Percentiles rank a stretch among this genome's conserved stretches.
These are phyloP conservation scores for Artibeus lituratus DNA, from an alignment of 2,797 vertebrate genomes.

Conservation along the genomic window DNA sequence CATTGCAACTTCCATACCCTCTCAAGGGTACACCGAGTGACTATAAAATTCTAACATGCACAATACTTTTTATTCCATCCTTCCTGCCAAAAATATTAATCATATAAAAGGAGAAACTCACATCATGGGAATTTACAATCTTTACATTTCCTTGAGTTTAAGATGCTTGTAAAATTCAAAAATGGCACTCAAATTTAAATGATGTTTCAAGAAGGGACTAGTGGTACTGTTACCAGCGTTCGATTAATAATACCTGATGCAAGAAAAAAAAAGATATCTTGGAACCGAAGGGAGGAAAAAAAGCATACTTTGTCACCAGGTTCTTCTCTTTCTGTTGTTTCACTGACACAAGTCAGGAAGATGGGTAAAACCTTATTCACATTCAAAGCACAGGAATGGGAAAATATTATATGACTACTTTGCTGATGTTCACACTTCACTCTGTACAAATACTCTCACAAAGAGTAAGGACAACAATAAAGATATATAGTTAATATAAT, in stretches of 20 bases:
- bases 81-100: slow-evolving; percentile 46
- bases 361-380: neutral
- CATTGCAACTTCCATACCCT: slow-evolving; percentile 25
- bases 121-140: slow-evolving; percentile 40
- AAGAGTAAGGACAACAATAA: neutral
- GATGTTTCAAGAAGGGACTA: slow-evolving; percentile 9
- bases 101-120: slow-evolving; percentile 30
- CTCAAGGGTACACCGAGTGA: slow-evolving; percentile 13
- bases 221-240: neutral
- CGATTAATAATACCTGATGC: neutral
- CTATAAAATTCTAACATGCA: slow-evolving; percentile 49
- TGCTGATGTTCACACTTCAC: neutral
- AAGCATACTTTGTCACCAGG: neutral
- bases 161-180: slow-evolving; percentile 45
- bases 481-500: neutral
- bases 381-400: neutral
- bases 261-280: neutral
- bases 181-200: slow-evolving; percentile 24
- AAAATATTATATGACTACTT: neutral
- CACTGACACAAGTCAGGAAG: neutral
- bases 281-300: neutral
- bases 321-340: neutral
- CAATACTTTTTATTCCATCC: slow-evolving; percentile 29
- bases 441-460: neutral
- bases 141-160: neutral